A percentile compares a stretch with the other conserved stretches of the same genome.
phyloP scores from a whole-genome alignment of 1,140 invertebrate genomes.

The Monomorium pharaonis region DNA sequence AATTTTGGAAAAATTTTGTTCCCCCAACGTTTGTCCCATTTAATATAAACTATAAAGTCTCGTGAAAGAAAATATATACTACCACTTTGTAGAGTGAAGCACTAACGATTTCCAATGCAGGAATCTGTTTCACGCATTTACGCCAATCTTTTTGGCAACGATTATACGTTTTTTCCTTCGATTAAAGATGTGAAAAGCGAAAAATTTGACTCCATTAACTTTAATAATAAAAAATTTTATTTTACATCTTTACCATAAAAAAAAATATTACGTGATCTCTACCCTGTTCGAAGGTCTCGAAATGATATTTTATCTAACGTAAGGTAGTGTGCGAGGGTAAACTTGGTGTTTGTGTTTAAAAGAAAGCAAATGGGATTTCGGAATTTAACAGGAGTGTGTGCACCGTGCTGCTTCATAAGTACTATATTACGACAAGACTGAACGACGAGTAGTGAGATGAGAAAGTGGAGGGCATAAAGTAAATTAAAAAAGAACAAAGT shows the following conservation, averaged over 20 bases:
- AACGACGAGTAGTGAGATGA: constrained; percentile 30
- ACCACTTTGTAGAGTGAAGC: not conserved
- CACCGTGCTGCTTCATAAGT: constrained; percentile 51
- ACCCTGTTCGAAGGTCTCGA: not conserved
- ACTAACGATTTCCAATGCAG: not conserved
- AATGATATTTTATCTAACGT: constrained; percentile 9
- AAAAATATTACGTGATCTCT: too few relatives aligned
- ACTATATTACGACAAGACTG: constrained; percentile 48
- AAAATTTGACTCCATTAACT: too few relatives aligned
- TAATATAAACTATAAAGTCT: constrained; percentile 9
- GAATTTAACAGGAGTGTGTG: not conserved
- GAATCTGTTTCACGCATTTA: not conserved
- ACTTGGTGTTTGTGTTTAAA: not conserved
- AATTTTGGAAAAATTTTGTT: constrained; percentile 7
- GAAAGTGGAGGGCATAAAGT: constrained; percentile 45
- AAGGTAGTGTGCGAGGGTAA: not conserved
- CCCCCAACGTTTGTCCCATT: not conserved
- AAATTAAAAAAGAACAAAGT: constrained; percentile 22
- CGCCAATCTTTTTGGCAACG: not conserved
- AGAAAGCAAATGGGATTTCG: not conserved
- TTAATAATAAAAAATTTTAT: too few relatives aligned
- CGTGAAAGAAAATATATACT: not conserved
- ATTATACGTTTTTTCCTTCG: too few relatives aligned
- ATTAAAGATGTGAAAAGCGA: too few relatives aligned
- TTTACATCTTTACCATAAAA: too few relatives aligned